phyloP scores from a whole-genome alignment of 1,140 invertebrate species.

The Liolophura sinensis region DNA sequence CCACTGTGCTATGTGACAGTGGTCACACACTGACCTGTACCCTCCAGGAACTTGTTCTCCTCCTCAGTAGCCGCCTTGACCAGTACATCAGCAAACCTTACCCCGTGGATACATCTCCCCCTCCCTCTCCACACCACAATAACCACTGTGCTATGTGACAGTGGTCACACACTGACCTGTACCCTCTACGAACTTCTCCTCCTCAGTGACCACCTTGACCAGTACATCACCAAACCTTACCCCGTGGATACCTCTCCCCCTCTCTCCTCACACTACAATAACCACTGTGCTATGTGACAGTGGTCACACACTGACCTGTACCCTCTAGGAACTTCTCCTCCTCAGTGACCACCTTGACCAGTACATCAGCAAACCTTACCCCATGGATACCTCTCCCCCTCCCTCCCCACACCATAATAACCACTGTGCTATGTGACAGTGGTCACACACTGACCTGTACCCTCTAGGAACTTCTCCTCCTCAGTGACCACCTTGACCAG shows the following conservation, averaged over 20 bases:
- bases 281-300: too few species aligned
- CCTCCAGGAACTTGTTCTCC: slow-evolving; percentile 77
- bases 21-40: slow-evolving; percentile 63
- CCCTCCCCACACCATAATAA: too few species aligned
- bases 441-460: slow-evolving; percentile 63
- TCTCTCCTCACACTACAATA: too few species aligned
- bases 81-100: slow-evolving; percentile 93
- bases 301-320: slow-evolving; percentile 61
- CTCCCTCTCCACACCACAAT: too few species aligned
- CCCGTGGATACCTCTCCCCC: too few species aligned
- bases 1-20: too few species aligned
- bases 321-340: slow-evolving; percentile 78
- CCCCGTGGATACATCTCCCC: too few species aligned
- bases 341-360: slow-evolving; percentile 82
- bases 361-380: slow-evolving; percentile 89
- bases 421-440: too few species aligned
- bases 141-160: too few species aligned
- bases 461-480: slow-evolving; percentile 76
- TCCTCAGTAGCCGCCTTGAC: slow-evolving; percentile 81
- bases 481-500: slow-evolving; percentile 83
- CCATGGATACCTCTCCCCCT: too few species aligned
- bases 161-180: slow-evolving; percentile 61
- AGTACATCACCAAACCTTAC: slow-evolving; percentile 93
- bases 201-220: slow-evolving; percentile 79
- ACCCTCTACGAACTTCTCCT: slow-evolving; percentile 77